Evolutionary conservation across 2,797 vertebrate species (phyloP).

Genomic region (Petrocephalus schoutedeni): DNA sequence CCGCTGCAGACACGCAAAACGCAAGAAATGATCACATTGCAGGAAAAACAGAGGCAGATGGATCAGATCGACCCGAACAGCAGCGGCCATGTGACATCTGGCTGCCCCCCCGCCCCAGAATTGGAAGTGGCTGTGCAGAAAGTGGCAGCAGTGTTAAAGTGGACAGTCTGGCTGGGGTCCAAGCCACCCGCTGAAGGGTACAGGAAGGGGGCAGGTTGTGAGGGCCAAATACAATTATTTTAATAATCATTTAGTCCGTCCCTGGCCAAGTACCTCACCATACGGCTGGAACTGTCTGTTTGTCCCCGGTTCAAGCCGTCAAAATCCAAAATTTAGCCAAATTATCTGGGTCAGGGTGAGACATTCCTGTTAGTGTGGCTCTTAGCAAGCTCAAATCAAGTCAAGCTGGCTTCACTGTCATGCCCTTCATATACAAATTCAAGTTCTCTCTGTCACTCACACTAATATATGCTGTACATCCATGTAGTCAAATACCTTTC

Average conservation of each 20-base stretch:
- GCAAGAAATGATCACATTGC: neutral
- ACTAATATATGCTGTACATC: neutral
- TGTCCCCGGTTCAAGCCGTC: neutral
- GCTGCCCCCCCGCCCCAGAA: neutral
- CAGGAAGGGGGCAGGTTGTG: neutral
- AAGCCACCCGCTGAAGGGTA: neutral
- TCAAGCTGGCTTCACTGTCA: neutral
- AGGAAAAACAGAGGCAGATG: neutral
- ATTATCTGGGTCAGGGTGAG: neutral
- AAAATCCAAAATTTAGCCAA: neutral
- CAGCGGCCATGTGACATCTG: neutral
- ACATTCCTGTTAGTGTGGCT: neutral
- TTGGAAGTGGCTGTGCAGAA: neutral
- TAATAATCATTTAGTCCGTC: neutral
- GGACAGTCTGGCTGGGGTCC: neutral
- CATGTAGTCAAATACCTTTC: neutral
- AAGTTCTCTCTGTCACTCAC: neutral
- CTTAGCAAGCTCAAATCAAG: neutral
- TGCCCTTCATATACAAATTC: neutral
- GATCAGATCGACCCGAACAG: neutral
- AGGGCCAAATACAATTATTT: neutral
- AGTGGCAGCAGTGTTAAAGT: neutral
- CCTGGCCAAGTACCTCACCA: neutral
- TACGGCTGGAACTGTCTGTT: neutral
- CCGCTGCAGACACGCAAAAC: neutral